A percentile compares a stretch with the other conserved stretches of the same genome.
These are phyloP conservation scores for Lacanobia oleracea DNA, from an alignment of 2,888 invertebrate genomes.

Conservation along the genomic window DNA sequence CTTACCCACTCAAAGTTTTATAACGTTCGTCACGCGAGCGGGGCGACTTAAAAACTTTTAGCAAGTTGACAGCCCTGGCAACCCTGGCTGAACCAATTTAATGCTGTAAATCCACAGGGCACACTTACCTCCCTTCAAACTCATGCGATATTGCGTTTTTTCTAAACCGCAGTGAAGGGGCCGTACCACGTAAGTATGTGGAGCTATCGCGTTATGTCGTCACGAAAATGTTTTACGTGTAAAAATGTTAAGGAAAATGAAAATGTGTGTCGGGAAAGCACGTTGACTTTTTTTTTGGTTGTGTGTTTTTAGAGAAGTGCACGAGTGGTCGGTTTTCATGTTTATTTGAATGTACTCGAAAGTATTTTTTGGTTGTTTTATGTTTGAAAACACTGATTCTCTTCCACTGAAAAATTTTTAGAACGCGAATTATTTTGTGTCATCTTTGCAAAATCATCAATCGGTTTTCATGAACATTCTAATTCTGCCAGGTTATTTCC, in stretches of 20 bases:
- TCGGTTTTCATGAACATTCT: too few relatives aligned
- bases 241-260: constrained; percentile 71
- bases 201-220: constrained; percentile 76
- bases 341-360: constrained; percentile 35
- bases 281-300: constrained; percentile 59
- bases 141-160: constrained; percentile 90
- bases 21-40: constrained; percentile 74
- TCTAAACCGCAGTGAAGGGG: constrained; percentile 82
- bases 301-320: constrained; percentile 58
- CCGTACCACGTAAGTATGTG: constrained; percentile 66
- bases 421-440: neutral
- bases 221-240: constrained; percentile 75
- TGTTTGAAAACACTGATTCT: constrained; percentile 1
- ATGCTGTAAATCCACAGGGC: constrained; percentile 89
- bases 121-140: constrained; percentile 87
- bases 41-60: constrained; percentile 73
- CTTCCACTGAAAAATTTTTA: neutral
- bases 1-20: constrained; percentile 70
- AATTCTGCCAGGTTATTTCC: too few relatives aligned
- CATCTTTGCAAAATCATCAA: too few relatives aligned
- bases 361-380: constrained; percentile 2
- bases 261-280: constrained; percentile 63
- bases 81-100: constrained; percentile 87
- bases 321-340: constrained; percentile 29
- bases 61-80: constrained; percentile 84